These are phyloP conservation scores for Parazoanthus swiftii DNA, from an alignment of 92 coral and sea anemone species.

Conservation along the genomic window DNA sequence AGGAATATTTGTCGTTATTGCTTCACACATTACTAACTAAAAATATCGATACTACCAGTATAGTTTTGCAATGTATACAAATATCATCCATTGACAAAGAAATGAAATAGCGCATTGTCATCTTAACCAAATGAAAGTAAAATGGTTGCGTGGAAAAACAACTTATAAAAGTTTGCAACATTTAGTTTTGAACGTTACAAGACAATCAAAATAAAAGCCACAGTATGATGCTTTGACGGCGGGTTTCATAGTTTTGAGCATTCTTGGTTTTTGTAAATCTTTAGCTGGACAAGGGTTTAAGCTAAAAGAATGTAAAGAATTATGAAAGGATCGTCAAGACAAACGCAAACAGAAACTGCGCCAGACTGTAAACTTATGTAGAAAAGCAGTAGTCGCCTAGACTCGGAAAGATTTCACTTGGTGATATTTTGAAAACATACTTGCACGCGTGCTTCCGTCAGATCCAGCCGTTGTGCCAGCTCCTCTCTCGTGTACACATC, in stretches of 20 bases:
- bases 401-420: neutral
- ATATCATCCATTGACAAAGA: neutral
- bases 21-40: neutral
- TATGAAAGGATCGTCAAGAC: too few relatives aligned
- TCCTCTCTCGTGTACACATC: slow-evolving; percentile 98
- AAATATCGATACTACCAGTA: neutral
- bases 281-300: neutral
- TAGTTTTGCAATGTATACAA: too few relatives aligned
- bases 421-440: slow-evolving; percentile 38
- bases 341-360: neutral
- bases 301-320: too few relatives aligned
- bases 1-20: neutral
- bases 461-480: slow-evolving; percentile 85
- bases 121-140: too few relatives aligned
- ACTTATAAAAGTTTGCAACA: too few relatives aligned
- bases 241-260: too few relatives aligned
- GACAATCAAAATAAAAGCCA: neutral
- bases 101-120: neutral
- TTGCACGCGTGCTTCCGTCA: slow-evolving; percentile 98
- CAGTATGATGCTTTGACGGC: too few relatives aligned
- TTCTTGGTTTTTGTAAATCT: too few relatives aligned
- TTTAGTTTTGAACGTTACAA: neutral
- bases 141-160: too few relatives aligned
- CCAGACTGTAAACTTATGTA: neutral
- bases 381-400: neutral